Base-by-base conservation (phyloP, 2,113 vertebrate species). In the Varanus komodoensis region DNA sequence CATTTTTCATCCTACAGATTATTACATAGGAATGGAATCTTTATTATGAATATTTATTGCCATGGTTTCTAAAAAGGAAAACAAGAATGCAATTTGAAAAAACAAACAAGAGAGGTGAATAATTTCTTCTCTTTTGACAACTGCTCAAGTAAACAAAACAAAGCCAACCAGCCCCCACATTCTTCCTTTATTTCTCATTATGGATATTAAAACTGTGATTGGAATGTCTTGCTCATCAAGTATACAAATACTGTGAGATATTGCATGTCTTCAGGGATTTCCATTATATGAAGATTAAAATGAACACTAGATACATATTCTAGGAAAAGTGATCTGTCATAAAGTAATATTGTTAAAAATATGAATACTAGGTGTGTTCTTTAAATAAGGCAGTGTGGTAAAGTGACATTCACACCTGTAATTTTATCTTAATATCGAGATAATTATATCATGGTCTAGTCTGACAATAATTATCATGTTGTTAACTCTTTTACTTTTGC, bases 1-100 rank as follows among this genome's bases (percentile, higher is more conserved):
- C 91, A 0, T 3, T 91, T 32, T 29, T 78, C n/a, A 85, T 92
- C 73, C 50, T 74, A 80, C 34, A 84, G 77, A 89, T 91, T 93
- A 93, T 82, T 82, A 90, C 91, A 90, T 23, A 86, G 38, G 6
- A 3, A 84, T 2, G 34, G 17, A 54, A 0, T 34, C 91, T 90
- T 15, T 0, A 38, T 57, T 77, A 67, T 87, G 27, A 44, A 89
- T 89, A 85, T 89, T 78, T 85, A 89, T 89, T 69, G 67, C 82
- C 74, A 78, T 85, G 44, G 32, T 69, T 89, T 85, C 48, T 52
- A 0, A 64, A 38, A 67, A 0, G 1, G 2, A 61, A 34, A 84
- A 64, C 77, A 68, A 78, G 19, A 44, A n/a, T 54, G 77, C 61
- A 89, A 84, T 50, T 73, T 87, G 50, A 27, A 4, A 83, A 88